phyloP scores from a whole-genome alignment of 2,797 vertebrate genomes.

The Lerista edwardsae region DNA sequence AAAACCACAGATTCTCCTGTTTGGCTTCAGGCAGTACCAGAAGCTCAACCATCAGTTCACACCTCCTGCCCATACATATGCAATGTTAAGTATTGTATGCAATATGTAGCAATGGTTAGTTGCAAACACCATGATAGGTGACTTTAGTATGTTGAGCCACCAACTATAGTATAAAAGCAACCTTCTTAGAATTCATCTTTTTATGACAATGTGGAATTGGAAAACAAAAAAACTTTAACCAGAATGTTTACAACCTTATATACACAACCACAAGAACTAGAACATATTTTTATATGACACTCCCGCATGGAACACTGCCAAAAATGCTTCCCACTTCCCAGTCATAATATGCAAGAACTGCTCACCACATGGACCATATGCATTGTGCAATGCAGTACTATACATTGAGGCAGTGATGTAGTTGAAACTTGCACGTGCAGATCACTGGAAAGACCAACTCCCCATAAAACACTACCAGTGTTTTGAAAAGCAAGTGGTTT shows the following conservation, averaged over 20 bases:
- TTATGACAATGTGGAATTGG: neutral
- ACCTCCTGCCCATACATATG: too few species aligned
- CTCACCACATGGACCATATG: neutral
- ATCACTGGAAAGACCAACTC: neutral
- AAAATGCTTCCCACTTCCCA: neutral
- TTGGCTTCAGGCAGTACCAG: too few species aligned
- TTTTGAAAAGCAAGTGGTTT: neutral
- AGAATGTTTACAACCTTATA: neutral
- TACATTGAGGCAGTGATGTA: neutral
- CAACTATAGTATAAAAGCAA: neutral
- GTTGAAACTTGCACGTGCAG: too few species aligned
- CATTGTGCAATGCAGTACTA: neutral
- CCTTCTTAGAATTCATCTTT: neutral
- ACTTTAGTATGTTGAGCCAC: neutral
- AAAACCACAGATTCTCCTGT: too few species aligned
- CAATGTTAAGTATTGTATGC: too few species aligned
- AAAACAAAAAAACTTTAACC: neutral
- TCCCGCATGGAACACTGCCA: neutral
- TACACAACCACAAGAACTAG: constrained; percentile 6
- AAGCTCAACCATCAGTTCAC: too few species aligned
- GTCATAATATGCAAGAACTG: neutral
- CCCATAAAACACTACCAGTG: neutral
- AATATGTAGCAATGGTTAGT: neutral
- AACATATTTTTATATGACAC: neutral
- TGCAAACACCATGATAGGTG: neutral